These are phyloP conservation scores for Delphinus delphis DNA, from an alignment of 2,113 vertebrate genomes.

Conservation along the genomic window DNA sequence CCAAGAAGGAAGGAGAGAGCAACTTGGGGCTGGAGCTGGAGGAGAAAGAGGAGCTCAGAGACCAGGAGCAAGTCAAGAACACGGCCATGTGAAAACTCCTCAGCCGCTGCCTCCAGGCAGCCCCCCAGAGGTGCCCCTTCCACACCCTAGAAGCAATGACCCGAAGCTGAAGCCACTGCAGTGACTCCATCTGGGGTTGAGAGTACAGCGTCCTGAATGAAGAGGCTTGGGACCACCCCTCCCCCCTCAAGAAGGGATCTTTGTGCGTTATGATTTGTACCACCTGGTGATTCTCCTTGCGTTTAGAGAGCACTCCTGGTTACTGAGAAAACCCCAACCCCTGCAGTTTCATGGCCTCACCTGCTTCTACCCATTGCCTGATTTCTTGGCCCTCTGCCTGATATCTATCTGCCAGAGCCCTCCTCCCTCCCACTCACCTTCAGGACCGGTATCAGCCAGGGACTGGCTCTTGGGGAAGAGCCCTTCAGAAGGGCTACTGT, in stretches of 20 bases:
- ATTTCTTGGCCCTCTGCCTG: not conserved
- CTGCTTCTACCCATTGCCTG: not conserved
- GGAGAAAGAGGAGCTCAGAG: not conserved
- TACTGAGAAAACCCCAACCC: not conserved
- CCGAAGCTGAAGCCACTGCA: not conserved
- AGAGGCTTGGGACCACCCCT: not conserved
- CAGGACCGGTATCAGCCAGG: not conserved
- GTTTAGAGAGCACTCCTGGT: not conserved
- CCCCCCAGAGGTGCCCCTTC: not conserved
- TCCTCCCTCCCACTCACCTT: not conserved
- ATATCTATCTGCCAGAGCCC: not conserved
- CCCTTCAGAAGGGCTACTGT: not conserved
- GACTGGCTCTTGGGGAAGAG: not conserved
- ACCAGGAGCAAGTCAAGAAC: not conserved
- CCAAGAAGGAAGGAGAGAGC: not conserved
- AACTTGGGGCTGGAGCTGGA: constrained; percentile 59
- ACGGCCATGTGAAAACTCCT: not conserved
- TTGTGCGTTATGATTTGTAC: not conserved
- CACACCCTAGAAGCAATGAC: not conserved
- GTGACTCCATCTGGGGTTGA: not conserved
- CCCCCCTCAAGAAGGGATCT: too few species aligned
- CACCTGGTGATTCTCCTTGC: not conserved
- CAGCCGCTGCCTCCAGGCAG: not conserved
- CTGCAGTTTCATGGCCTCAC: fast-evolving
- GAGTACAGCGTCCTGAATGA: not conserved